phyloP scores from a whole-genome alignment of 2,113 vertebrate genomes.

The Lasiurus cinereus region DNA sequence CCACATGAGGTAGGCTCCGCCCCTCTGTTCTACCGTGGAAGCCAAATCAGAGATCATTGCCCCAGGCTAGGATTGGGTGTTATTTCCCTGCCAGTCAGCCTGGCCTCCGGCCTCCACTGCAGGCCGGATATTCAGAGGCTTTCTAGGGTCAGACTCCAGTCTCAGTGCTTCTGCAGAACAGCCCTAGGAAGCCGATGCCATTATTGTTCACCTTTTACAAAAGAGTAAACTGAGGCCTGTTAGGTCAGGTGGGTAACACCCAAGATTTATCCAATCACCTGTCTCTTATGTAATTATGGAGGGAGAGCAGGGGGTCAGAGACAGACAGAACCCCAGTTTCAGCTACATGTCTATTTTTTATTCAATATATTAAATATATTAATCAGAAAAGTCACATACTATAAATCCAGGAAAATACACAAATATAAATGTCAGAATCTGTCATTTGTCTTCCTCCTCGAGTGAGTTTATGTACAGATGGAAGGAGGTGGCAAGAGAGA shows the following conservation, averaged over 20 bases:
- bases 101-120: too few relatives aligned
- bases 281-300: background rate
- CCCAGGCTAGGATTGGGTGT: background rate
- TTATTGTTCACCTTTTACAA: background rate
- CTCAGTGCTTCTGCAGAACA: background rate
- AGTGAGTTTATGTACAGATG: slow-evolving; percentile 88
- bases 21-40: background rate
- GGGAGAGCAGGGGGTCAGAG: background rate
- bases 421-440: slow-evolving; percentile 89
- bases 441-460: slow-evolving; percentile 75
- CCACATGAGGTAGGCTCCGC: background rate
- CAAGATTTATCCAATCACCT: background rate
- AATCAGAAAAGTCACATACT: slow-evolving; percentile 85
- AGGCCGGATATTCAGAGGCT: background rate
- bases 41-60: background rate
- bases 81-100: background rate
- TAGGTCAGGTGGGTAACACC: background rate
- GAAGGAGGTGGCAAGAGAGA: slow-evolving; percentile 62
- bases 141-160: background rate
- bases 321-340: slow-evolving; percentile 55
- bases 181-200: background rate
- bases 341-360: slow-evolving; percentile 83
- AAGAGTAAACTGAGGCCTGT: background rate
- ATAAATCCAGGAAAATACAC: slow-evolving; percentile 87
- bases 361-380: slow-evolving; percentile 84